phyloP scores from a whole-genome alignment of 2,888 invertebrate genomes.

The Bombylius major region DNA sequence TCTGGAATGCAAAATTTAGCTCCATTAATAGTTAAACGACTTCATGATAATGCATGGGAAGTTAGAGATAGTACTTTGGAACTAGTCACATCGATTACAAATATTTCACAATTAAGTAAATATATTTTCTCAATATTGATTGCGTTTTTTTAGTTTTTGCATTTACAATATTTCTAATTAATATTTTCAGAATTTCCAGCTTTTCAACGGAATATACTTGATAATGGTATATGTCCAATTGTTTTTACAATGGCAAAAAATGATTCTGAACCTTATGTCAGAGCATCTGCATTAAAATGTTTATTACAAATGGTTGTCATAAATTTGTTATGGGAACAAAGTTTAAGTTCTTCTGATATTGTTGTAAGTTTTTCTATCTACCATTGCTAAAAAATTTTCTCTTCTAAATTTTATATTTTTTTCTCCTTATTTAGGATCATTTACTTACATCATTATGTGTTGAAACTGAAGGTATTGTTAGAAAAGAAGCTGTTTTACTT shows the following conservation, averaged over 20 bases:
- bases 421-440: slow-evolving; percentile 34
- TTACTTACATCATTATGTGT: slow-evolving; percentile 43
- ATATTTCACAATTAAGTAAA: slow-evolving; percentile 59
- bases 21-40: slow-evolving; percentile 51
- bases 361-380: slow-evolving; percentile 39
- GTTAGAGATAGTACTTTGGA: slow-evolving; percentile 66
- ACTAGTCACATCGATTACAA: slow-evolving; percentile 53
- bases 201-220: slow-evolving; percentile 56
- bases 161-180: not conserved
- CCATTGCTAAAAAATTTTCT: not conserved
- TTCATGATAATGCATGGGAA: slow-evolving; percentile 66
- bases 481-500: slow-evolving; percentile 56
- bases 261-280: slow-evolving; percentile 62
- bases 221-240: slow-evolving; percentile 50
- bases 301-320: slow-evolving; percentile 54
- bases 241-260: slow-evolving; percentile 51
- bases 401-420: slow-evolving; percentile 6
- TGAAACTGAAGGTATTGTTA: slow-evolving; percentile 65
- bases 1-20: slow-evolving; percentile 53
- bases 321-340: slow-evolving; percentile 51
- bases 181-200: slow-evolving; percentile 54
- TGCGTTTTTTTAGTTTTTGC: not conserved
- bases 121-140: slow-evolving; percentile 9
- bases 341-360: slow-evolving; percentile 45
- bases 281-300: slow-evolving; percentile 61